These are phyloP conservation scores for Diaperis boleti DNA, from an alignment of 2,888 invertebrate species.

Conservation along the genomic window DNA sequence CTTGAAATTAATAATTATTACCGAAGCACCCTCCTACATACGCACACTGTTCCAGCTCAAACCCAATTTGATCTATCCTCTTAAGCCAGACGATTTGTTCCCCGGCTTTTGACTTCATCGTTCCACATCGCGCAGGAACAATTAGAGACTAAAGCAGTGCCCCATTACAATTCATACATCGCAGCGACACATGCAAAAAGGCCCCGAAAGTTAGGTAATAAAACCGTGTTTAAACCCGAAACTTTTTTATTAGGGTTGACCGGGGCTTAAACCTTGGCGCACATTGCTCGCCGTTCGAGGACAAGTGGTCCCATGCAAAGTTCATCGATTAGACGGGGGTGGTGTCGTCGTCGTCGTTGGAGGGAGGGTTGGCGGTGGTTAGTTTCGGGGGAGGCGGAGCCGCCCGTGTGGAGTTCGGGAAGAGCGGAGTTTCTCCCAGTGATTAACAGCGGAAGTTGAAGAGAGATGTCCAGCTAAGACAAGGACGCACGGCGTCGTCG, in stretches of 20 bases:
- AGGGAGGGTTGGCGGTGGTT: conserved; percentile 11
- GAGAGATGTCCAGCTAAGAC: conserved; percentile 22
- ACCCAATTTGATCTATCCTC: no score
- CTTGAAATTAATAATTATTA: no score
- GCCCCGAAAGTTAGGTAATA: background rate
- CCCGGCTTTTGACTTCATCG: no score
- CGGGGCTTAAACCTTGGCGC: conserved; percentile 2
- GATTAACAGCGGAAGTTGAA: conserved; percentile 38
- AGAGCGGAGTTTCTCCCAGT: conserved; percentile 38
- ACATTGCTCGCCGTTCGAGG: conserved; percentile 30
- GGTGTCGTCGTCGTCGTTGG: conserved; percentile 45
- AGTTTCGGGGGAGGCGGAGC: conserved; percentile 21
- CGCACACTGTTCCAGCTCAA: no score
- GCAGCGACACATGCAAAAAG: background rate
- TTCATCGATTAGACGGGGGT: conserved; percentile 52
- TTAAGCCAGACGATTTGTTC: no score
- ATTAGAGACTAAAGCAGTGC: no score
- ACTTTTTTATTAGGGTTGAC: background rate
- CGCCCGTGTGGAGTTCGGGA: conserved; percentile 39
- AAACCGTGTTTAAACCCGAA: background rate
- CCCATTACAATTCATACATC: no score
- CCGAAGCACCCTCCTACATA: no score
- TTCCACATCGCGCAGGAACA: no score
- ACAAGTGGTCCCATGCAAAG: conserved; percentile 49
- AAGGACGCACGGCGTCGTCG: conserved; percentile 11